Base-by-base conservation (phyloP, 2,797 vertebrate genomes). In the Graptemys geographica region DNA sequence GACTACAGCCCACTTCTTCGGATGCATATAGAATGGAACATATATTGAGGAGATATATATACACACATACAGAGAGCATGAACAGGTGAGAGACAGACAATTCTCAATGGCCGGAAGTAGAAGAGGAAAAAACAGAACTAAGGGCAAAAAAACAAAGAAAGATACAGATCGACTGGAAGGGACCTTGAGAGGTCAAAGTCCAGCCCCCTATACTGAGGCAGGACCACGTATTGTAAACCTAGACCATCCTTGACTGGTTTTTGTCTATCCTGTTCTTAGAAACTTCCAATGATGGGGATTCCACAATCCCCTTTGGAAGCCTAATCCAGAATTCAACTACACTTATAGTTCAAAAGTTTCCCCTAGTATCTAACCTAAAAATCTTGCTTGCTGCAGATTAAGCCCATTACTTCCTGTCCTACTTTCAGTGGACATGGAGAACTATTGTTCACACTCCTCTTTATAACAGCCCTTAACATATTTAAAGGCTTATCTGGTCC, bases 31-130 rank as follows among this genome's bases (percentile, higher is more conserved):
- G 41, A 41, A 41, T 41, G 41, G 41, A 41, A 41, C 41, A 41
- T 41, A 41, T 41, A 41, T 41, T 41, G 41, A 41, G 41, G 41
- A 41, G 41, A 41, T 41, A 41, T 41, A 41, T 41, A 41, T 41
- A 41, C 41, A 41, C 41, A 41, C 41, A 41, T 41, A 41, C 41
- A 41, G 4, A 41, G 41, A 41, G 41, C 41, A 41, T 4, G 41
- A 41, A 41, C 41, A 41, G 41, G 41, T 41, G 41, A 41, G 79
- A 65, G 92, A 74, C 57, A 76, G 83, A 3, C 81, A 47, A 41
- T 7, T 49, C 90, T 53, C 37, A 44, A 55, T n/a, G 31, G 7
- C 5, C 0, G 0, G 11, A 83, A 74, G 25, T 15, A 33, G 55
- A 41, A 31, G 87, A 33, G 9, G 81, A 33, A 87, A 16, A 78